A percentile compares a stretch with the other conserved stretches of the same genome.
Evolutionary conservation across 2,113 vertebrate genomes (phyloP).

Genomic region (Misgurnus anguillicaudatus): DNA sequence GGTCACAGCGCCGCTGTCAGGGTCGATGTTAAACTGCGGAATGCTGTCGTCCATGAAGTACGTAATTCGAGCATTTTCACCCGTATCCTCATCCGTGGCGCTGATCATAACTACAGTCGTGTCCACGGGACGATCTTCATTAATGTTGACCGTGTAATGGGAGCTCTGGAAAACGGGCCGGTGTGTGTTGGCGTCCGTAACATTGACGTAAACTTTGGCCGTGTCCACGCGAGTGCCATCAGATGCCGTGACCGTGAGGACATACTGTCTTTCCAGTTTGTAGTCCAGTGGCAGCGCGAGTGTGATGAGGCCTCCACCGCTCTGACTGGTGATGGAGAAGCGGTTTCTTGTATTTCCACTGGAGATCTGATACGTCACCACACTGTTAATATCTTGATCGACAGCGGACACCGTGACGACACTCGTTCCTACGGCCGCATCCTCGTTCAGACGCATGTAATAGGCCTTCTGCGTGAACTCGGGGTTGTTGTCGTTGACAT

Average conservation of each 20-base stretch:
- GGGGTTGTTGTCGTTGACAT: slow-evolving; percentile 95
- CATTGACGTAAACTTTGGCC: slow-evolving; percentile 85
- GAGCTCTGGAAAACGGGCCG: slow-evolving; percentile 96
- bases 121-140: slow-evolving; percentile 84
- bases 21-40: slow-evolving; percentile 91
- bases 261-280: slow-evolving; percentile 92
- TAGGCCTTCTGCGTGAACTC: slow-evolving; percentile 90
- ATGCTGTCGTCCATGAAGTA: slow-evolving; percentile 98
- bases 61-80: slow-evolving; percentile 92
- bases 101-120: slow-evolving; percentile 94
- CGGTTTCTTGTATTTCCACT: slow-evolving; percentile 94
- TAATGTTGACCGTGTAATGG: slow-evolving; percentile 91
- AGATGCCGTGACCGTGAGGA: slow-evolving; percentile 85
- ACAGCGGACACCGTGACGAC: slow-evolving; percentile 90
- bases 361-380: slow-evolving; percentile 96
- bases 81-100: slow-evolving; percentile 92
- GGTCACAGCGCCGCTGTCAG: slow-evolving; percentile 87
- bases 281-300: slow-evolving; percentile 92
- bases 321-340: slow-evolving; percentile 97
- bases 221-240: slow-evolving; percentile 90
- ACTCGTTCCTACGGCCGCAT: slow-evolving; percentile 88
- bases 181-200: slow-evolving; percentile 95
- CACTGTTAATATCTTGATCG: slow-evolving; percentile 90
- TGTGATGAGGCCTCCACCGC: slow-evolving; percentile 88
- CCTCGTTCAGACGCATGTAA: slow-evolving; percentile 88